Evolutionary conservation across 2,797 vertebrate genomes (phyloP).

Genomic region (Karalla daura): DNA sequence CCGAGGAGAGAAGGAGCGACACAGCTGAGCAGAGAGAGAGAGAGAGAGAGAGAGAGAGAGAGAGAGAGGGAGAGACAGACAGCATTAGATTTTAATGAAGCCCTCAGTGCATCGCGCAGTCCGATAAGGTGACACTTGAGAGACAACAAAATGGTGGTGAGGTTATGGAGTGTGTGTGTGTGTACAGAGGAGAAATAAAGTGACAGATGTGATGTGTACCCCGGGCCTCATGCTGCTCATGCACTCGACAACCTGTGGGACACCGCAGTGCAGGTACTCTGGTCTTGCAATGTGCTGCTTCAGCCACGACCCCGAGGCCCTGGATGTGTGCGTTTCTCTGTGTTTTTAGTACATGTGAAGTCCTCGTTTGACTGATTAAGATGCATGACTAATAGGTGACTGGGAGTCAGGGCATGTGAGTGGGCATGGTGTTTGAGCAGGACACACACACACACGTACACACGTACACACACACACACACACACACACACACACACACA

Average conservation of each 20-base stretch:
- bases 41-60: background rate
- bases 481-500: background rate
- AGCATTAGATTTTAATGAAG: slow-evolving; percentile 49
- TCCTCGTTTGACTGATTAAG: too few relatives aligned
- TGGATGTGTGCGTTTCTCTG: background rate
- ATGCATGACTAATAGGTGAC: slow-evolving; percentile 11
- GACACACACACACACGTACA: background rate
- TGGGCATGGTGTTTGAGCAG: background rate
- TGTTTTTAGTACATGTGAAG: background rate
- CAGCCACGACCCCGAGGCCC: background rate
- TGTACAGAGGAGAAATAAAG: background rate
- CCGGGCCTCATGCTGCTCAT: slow-evolving; percentile 1
- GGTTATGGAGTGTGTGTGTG: background rate
- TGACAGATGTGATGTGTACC: slow-evolving; percentile 14
- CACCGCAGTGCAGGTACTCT: slow-evolving; percentile 29
- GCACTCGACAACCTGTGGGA: slow-evolving; percentile 12
- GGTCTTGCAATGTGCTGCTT: slow-evolving; percentile 1
- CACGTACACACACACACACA: background rate
- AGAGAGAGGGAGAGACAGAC: background rate
- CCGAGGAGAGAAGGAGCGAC: background rate
- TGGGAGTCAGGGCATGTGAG: slow-evolving; percentile 7
- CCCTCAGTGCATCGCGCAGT: slow-evolving; percentile 24
- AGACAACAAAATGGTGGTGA: slow-evolving; percentile 10
- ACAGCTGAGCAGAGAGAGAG: background rate
- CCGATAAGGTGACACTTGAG: slow-evolving; percentile 48